Evolutionary conservation across 2,113 vertebrate species (phyloP).

Genomic region (Misgurnus mizolepis): DNA sequence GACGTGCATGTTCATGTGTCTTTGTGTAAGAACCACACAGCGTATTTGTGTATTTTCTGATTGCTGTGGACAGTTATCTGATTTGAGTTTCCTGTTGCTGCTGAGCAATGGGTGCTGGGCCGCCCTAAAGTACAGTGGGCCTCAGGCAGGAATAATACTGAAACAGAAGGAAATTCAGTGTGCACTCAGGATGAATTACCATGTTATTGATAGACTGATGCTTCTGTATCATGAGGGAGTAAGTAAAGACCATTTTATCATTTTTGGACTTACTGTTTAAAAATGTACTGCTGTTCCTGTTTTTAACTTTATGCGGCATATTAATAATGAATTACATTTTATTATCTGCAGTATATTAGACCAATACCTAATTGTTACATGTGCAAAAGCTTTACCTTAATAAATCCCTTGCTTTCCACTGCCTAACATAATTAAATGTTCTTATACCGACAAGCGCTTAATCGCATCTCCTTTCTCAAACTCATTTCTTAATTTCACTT

Average conservation of each 20-base stretch:
- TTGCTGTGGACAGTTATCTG: constrained; percentile 3
- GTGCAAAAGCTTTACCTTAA: constrained; percentile 7
- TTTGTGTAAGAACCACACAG: not conserved
- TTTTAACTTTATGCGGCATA: too few species aligned
- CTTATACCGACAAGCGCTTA: constrained; percentile 3
- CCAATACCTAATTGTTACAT: not conserved
- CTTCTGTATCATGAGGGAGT: too few species aligned
- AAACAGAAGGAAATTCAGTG: constrained; percentile 18
- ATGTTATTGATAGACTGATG: not conserved
- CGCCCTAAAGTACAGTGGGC: not conserved
- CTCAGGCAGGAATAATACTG: constrained; percentile 8
- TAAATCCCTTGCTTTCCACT: not conserved
- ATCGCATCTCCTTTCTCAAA: constrained; percentile 10
- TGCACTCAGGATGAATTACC: constrained; percentile 15
- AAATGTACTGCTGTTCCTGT: too few species aligned
- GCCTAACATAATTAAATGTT: constrained; percentile 10
- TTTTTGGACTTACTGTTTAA: not conserved
- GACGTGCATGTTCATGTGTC: not conserved
- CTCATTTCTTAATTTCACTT: constrained; percentile 24
- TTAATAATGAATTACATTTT: not conserved
- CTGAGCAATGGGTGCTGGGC: too few species aligned
- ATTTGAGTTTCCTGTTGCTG: constrained; percentile 19
- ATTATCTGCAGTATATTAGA: not conserved
- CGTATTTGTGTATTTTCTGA: not conserved
- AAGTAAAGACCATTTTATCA: not conserved